Evolutionary conservation across 2,113 vertebrate species (phyloP), one percentile per base, ranked within the genome.

Genomic region (Pleuronectes platessa): DNA sequence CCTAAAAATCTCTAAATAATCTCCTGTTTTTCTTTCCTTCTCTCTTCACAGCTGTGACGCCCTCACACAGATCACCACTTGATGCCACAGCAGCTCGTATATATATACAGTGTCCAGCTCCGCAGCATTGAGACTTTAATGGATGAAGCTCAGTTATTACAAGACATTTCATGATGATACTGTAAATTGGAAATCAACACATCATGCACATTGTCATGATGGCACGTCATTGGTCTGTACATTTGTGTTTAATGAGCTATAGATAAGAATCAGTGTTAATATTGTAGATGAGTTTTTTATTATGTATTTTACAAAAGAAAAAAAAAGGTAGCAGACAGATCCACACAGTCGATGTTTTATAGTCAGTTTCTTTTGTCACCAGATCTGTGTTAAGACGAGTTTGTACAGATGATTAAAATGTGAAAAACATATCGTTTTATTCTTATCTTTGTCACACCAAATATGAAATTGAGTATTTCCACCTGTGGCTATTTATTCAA

Each of bases 361-460:
- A 78, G 79, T 74, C 14, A 23, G 24, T 78, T 55, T 81, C 18
- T 79, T 61, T 83, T 76, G 35, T 71, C 35, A 56, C 66, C 63
- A 82, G 49, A 83, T 74, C 56, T 76, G 62, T 88, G 56, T 81
- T 76, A 24, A 18, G 31, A 67, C 26, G 78, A 24, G 47, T 82
- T 80, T 92, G 92, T 93, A 92, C 91, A 93, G 85, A 88, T 71
- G 73, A 91, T 88, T 92, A 92, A 92, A 92, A 69, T 49, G 27
- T 84, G 83, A 63, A 67, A 87, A 89, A 83, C 13, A 59, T 18
- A 4, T 53, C 27, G 14, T 70, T 71, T 61, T 59, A 2, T 67
- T 83, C 0, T 2, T 67, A 74, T 60, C 11, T 71, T n/a, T 49
- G 18, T 17, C 47, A 51, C 47, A 18, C 15, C 37, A 31, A 13